These are phyloP conservation scores for Dermochelys coriacea DNA, from an alignment of 2,797 vertebrate genomes.

Conservation along the genomic window DNA sequence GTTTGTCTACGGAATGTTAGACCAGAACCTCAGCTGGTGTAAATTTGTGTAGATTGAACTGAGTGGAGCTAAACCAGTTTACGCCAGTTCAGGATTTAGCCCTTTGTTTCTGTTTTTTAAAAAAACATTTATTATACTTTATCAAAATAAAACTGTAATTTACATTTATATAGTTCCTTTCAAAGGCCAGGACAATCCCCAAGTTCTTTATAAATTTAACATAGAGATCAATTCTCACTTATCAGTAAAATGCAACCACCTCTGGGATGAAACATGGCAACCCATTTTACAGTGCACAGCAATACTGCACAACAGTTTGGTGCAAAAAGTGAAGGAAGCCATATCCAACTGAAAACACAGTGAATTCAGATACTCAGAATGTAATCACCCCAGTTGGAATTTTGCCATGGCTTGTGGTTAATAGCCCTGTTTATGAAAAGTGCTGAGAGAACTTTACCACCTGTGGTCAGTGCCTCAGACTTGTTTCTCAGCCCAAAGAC, in stretches of 20 bases:
- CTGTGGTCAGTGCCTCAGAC: background rate
- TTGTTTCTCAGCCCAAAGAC: background rate
- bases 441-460: background rate
- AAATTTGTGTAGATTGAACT: background rate
- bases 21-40: background rate
- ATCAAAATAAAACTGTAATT: accelerated
- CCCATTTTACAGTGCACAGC: background rate
- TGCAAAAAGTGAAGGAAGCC: background rate
- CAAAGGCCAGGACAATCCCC: background rate
- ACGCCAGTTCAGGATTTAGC: background rate
- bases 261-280: background rate
- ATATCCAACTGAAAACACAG: background rate
- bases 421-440: background rate
- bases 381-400: background rate
- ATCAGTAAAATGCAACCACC: background rate
- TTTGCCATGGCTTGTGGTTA: background rate
- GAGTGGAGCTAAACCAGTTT: background rate
- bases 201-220: background rate
- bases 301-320: background rate
- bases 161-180: background rate
- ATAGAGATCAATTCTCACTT: background rate
- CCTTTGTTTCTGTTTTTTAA: background rate
- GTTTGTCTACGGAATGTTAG: background rate
- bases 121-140: background rate
- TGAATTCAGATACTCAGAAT: background rate